Evolutionary conservation across 2,113 vertebrate species (phyloP).

Genomic region (Hylia prasina): DNA sequence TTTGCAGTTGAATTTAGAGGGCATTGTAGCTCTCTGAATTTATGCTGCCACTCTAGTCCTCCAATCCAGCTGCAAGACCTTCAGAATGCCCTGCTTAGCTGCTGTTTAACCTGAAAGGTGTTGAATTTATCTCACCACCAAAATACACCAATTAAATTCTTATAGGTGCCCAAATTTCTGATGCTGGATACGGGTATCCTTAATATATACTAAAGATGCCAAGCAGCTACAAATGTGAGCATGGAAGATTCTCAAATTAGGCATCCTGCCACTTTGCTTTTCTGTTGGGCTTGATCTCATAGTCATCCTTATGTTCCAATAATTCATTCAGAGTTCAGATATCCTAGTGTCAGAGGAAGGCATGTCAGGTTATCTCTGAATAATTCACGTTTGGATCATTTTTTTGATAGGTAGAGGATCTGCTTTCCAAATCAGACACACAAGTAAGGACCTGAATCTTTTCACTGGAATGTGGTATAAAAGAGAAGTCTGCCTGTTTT

Average conservation of each 20-base stretch:
- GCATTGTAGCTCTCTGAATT: neutral
- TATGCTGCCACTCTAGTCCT: neutral
- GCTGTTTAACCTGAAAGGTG: neutral
- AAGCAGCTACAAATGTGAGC: neutral
- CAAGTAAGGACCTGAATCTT: neutral
- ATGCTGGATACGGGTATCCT: neutral
- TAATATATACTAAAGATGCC: neutral
- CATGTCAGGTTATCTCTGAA: neutral
- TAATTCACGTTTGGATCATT: neutral
- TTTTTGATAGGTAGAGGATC: neutral
- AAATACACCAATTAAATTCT: neutral
- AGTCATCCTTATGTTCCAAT: neutral
- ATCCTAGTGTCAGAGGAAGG: neutral
- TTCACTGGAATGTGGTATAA: neutral
- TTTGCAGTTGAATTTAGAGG: neutral
- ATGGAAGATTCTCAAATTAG: neutral
- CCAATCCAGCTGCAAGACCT: neutral
- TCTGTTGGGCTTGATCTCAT: neutral
- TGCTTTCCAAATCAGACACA: neutral
- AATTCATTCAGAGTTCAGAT: neutral
- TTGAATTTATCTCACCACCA: neutral
- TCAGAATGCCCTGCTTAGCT: constrained; percentile 14
- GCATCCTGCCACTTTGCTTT: neutral
- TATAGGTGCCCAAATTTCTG: neutral
- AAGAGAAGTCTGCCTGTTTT: neutral